Evolutionary conservation across 2,888 invertebrate genomes (phyloP).

Genomic region (Pyralis farinalis): DNA sequence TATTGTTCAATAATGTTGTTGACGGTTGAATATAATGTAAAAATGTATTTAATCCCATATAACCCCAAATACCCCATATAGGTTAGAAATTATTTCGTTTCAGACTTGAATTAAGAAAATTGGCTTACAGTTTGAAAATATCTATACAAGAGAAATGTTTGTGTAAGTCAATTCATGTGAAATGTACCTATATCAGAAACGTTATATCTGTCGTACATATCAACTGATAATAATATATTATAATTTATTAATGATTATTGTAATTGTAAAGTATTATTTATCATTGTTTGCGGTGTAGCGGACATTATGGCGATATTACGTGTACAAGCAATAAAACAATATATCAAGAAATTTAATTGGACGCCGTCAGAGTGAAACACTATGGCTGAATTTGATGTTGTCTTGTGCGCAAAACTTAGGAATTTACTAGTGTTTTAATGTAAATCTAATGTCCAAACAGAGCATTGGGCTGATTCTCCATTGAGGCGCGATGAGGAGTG

Average conservation of each 20-base stretch:
- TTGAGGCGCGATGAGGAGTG: no score
- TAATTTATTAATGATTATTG: constrained; percentile 39
- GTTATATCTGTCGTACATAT: constrained; percentile 41
- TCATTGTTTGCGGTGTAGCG: constrained; percentile 71
- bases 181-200: constrained; percentile 16
- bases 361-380: constrained; percentile 55
- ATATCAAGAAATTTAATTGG: no score
- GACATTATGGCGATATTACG: constrained; percentile 65
- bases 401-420: constrained; percentile 71
- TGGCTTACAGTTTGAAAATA: constrained; percentile 40
- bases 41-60: constrained; percentile 65
- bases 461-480: no score
- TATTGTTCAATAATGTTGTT: constrained; percentile 54
- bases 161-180: constrained; percentile 7
- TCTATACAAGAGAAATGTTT: constrained; percentile 2
- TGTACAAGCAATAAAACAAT: constrained; percentile 78
- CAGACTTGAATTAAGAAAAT: constrained; percentile 36
- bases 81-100: constrained; percentile 36
- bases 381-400: constrained; percentile 68
- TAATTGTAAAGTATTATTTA: constrained; percentile 53
- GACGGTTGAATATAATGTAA: constrained; percentile 57
- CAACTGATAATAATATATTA: constrained; percentile 60
- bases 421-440: constrained; percentile 43
- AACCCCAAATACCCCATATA: constrained; percentile 55
- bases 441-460: constrained; percentile 2